Conservation (phyloP, 1,140 invertebrate genomes). For the Pollicipes pollicipes region DNA sequence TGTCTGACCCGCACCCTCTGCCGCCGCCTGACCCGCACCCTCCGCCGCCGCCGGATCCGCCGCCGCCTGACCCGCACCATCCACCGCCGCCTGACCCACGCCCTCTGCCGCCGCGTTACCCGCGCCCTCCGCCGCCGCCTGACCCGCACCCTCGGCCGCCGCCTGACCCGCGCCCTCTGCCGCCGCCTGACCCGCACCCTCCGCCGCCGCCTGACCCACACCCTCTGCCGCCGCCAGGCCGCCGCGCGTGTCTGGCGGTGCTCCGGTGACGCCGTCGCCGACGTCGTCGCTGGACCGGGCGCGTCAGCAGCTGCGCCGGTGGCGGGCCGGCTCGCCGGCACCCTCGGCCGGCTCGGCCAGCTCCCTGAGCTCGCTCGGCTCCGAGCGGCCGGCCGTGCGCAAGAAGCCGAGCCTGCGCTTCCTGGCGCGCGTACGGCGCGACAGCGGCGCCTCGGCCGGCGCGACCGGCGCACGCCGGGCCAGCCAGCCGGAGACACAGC, state of each 20-base stretch:
- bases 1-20: too few relatives aligned
- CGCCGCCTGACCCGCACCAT: too few relatives aligned
- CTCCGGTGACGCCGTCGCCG: neutral
- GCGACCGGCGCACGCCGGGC: too few relatives aligned
- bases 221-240: neutral
- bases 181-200: neutral
- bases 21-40: too few relatives aligned
- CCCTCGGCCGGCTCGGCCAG: neutral
- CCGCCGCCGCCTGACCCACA: neutral
- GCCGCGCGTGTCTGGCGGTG: too few relatives aligned
- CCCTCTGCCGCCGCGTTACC: too few relatives aligned
- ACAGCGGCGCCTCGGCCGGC: neutral
- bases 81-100: too few relatives aligned
- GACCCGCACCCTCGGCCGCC: too few relatives aligned
- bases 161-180: too few relatives aligned
- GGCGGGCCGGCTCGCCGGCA: neutral
- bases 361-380: neutral
- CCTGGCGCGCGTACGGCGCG: neutral
- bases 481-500: neutral
- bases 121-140: too few relatives aligned
- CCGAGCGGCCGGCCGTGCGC: neutral
- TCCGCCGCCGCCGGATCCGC: too few relatives aligned
- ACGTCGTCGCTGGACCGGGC: neutral
- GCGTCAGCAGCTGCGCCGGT: neutral
- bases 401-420: conserved; percentile 7